phyloP scores from a whole-genome alignment of 2,113 vertebrate species.

The Corvus cornix region DNA sequence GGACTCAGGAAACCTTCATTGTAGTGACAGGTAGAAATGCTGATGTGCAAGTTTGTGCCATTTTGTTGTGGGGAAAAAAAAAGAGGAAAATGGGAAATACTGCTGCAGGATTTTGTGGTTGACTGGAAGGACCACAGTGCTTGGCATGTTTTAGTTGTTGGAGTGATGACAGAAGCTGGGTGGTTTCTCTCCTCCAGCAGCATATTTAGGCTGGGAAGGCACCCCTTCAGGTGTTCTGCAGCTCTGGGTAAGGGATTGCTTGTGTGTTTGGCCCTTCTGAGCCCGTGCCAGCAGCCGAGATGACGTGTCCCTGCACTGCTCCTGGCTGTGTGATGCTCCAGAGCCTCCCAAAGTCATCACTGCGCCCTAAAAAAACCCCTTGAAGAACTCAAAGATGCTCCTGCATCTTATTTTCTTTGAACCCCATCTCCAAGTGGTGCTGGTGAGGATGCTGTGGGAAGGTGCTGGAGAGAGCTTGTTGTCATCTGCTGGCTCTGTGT shows the following conservation, averaged over 20 bases:
- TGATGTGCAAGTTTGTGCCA: rapidly evolving
- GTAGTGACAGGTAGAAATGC: not conserved
- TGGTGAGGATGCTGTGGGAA: not conserved
- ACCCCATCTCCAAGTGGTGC: rapidly evolving
- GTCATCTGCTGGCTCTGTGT: rapidly evolving
- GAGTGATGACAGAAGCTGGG: not conserved
- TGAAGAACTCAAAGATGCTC: not conserved
- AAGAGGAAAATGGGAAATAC: not conserved
- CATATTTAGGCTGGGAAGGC: not conserved
- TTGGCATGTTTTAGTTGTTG: not conserved
- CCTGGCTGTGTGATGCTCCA: not conserved
- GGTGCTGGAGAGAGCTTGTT: not conserved
- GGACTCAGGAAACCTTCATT: not conserved
- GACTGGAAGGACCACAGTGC: not conserved
- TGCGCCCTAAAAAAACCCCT: not conserved
- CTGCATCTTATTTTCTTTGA: not conserved
- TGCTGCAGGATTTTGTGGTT: not conserved
- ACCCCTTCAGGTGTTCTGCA: not conserved
- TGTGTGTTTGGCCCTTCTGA: rapidly evolving
- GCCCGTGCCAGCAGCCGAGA: rapidly evolving
- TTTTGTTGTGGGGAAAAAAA: not conserved
- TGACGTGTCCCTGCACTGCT: rapidly evolving
- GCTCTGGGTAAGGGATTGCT: not conserved
- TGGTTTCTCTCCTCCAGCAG: not conserved
- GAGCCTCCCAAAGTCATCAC: not conserved